Conservation (phyloP, 2,113 vertebrate genomes). For the Laticauda laticaudata region DNA sequence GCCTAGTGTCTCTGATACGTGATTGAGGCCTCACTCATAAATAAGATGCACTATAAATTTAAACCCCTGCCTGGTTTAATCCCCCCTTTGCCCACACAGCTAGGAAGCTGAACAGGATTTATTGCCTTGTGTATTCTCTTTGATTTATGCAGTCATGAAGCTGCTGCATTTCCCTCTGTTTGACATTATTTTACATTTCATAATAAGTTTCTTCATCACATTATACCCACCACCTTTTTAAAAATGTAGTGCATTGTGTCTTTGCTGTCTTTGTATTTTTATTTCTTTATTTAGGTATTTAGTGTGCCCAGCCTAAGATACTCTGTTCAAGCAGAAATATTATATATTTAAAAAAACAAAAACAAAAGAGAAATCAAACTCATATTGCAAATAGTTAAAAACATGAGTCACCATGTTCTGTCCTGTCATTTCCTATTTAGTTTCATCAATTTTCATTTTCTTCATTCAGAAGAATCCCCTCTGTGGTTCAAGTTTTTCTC, state of each 20-base stretch:
- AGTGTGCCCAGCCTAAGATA: neutral
- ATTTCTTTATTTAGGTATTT: constrained; percentile 11
- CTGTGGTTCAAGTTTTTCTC: neutral
- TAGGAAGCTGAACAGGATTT: constrained; percentile 67
- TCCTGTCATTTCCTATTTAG: neutral
- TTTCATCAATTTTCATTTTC: neutral
- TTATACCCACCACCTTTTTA: constrained; percentile 52
- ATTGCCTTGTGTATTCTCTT: constrained; percentile 61
- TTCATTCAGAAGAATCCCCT: neutral
- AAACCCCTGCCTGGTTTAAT: constrained; percentile 68
- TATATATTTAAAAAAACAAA: neutral
- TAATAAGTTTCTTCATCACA: constrained; percentile 64
- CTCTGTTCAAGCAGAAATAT: neutral
- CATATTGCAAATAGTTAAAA: constrained; percentile 4
- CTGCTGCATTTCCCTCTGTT: constrained; percentile 65
- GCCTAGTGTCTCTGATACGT: constrained; percentile 62
- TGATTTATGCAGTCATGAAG: constrained; percentile 69
- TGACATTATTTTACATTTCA: constrained; percentile 62
- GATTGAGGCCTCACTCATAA: constrained; percentile 72
- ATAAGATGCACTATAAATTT: constrained; percentile 69
- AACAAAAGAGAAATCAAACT: neutral
- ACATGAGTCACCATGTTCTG: neutral
- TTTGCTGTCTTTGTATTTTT: neutral
- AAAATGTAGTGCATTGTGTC: constrained; percentile 51
- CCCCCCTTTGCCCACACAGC: constrained; percentile 67